Evolutionary conservation across 2,888 invertebrate genomes (phyloP), one percentile per base, ranked within the genome.

Genomic region (Pristionchus japonicus): DNA sequence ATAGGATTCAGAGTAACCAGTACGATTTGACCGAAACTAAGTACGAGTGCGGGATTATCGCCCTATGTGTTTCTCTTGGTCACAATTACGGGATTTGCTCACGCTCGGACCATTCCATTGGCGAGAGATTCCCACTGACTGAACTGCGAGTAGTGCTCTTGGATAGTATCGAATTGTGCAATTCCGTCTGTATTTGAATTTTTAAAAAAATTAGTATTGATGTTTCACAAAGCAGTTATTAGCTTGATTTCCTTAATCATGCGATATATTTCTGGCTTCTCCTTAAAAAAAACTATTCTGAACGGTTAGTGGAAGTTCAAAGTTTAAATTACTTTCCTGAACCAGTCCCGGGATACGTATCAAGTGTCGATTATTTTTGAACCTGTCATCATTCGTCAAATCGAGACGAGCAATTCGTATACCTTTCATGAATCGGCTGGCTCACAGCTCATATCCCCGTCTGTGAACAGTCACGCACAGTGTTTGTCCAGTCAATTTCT

Each of bases 401-500:
- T 40, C 40, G 40, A 13, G 31, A 23, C 77, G 40, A 43, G n/a
- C 27, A 47, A 80, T 31, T 47, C 47, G 20, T 47, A 40, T n/a
- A 43, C 23, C 40, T 9, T 77, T 31, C 6, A n/a, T 15, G 40
- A 40, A 31, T 37, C 70, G 77, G 20, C 34, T 13, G 43, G 40
- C 77, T 47, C 77, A 43, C n/a, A 52, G 52, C 82, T 83, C 47
- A 27, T 31, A 20, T 49, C 47, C 52, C 43, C 52, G 43, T 37
- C 74, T 27, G 49, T 83, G 82, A 83, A 52, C 82, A 83, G 52
- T 83, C 82, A 52, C n/a, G n/a, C n/a, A n/a, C 82, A 80, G 17
- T 83, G 52, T 83, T 83, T 83, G 82, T 34, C 52, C 82, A 83
- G 82, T 83, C 82, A 83, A 83, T 83, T 83, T 83, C 52, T 34